phyloP scores from a whole-genome alignment of 2,797 vertebrate genomes.

The Amniataba percoides region DNA sequence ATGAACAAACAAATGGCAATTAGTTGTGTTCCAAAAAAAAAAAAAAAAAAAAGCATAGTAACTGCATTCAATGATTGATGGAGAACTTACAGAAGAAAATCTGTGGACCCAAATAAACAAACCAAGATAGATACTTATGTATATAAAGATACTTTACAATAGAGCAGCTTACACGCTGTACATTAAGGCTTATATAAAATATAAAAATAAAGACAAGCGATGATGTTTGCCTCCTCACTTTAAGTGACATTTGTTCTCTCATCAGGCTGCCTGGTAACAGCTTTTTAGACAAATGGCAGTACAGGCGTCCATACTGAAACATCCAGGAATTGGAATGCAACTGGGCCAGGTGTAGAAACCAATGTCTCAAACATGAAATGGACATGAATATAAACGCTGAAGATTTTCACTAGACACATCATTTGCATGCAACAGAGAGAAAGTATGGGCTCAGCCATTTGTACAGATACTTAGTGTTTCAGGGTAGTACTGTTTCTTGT shows the following conservation, averaged over 20 bases:
- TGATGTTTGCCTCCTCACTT: conserved; percentile 84
- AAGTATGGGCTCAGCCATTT: conserved; percentile 83
- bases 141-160: conserved; percentile 90
- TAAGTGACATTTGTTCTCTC: conserved; percentile 73
- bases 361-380: conserved; percentile 83
- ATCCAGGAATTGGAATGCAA: conserved; percentile 78
- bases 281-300: conserved; percentile 86
- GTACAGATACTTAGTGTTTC: conserved; percentile 84
- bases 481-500: conserved; percentile 85
- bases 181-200: conserved; percentile 93
- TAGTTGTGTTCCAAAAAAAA: conserved; percentile 78
- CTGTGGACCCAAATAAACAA: conserved; percentile 78
- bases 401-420: conserved; percentile 88
- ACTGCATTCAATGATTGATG: conserved; percentile 82
- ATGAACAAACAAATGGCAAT: conserved; percentile 83
- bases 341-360: conserved; percentile 73
- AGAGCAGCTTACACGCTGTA: conserved; percentile 89
- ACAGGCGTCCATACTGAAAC: conserved; percentile 79
- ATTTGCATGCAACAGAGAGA: conserved; percentile 91
- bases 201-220: conserved; percentile 91
- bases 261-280: conserved; percentile 75
- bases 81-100: conserved; percentile 74
- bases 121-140: conserved; percentile 81
- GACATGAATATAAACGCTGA: conserved; percentile 85
- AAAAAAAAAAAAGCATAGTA: conserved; percentile 70